Conservation (phyloP, 2,113 vertebrate genomes). For the Urocolius indicus region DNA sequence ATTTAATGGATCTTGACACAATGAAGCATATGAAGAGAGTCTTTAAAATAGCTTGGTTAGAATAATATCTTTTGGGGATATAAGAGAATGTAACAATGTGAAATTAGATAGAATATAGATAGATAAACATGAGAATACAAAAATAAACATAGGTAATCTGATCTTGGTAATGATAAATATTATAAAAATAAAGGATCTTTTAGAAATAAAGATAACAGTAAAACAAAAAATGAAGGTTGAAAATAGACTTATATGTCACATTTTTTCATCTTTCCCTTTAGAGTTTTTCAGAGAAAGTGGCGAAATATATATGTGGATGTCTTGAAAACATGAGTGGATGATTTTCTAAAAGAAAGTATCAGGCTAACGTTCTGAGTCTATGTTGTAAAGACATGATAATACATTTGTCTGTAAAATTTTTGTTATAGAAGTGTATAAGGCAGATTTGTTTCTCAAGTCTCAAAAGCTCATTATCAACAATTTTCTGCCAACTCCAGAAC, state of each 20-base stretch:
- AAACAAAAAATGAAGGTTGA: neutral
- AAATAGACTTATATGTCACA: neutral
- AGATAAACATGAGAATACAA: neutral
- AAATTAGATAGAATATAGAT: neutral
- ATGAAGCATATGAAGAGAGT: neutral
- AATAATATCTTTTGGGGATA: neutral
- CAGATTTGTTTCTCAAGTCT: neutral
- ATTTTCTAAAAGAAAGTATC: neutral
- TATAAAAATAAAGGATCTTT: neutral
- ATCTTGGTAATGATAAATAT: neutral
- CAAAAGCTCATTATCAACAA: neutral
- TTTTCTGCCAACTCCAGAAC: neutral
- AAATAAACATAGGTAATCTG: neutral
- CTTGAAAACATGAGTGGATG: neutral
- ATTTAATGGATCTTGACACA: neutral
- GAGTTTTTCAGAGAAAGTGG: neutral
- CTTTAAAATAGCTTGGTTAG: slow-evolving; percentile 17
- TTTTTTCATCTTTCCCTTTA: neutral
- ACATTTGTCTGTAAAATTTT: neutral
- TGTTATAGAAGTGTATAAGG: neutral
- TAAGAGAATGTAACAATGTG: neutral
- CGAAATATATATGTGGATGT: neutral
- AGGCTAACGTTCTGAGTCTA: neutral
- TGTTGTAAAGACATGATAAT: neutral
- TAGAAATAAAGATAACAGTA: neutral